Base-by-base conservation (phyloP, 2,888 invertebrate genomes). In the Sinhomidia bicolor region DNA sequence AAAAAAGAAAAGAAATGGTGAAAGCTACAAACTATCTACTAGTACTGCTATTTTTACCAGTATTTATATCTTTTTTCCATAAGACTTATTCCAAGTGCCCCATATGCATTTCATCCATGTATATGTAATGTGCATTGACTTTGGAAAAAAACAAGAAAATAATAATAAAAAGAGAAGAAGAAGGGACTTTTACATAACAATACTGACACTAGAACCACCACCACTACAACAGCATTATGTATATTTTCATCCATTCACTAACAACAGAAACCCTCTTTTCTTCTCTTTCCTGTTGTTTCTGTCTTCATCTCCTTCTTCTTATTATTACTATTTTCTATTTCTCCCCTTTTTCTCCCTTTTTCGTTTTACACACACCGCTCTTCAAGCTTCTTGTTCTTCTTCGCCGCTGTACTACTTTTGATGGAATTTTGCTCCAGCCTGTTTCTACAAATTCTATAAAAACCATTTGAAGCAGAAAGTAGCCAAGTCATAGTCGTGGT, bases 401-500 rank as follows among this genome's bases (percentile, higher is more conserved):
- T 23, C 71, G 71, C 10, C 71, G 68, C n/a, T n/a, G n/a, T n/a
- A n/a, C n/a, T 41, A 36, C 36, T 71, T 71, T 23, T 62, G 62
- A 84, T 76, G 76, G 76, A 78, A 78, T 85, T 85, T 85, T 10
- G 60, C n/a, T n/a, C n/a, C n/a, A n/a, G n/a, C 60, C 36, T 41
- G 44, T 74, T 74, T 76, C 68, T 60, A 44, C 41, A 44, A 81
- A 89, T 86, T 81, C 84, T 71, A 47, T 60, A 71, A 71, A 83
- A 89, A 85, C 82, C 86, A 83, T 88, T 86, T 62, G 36, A 76
- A 78, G 54, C 29, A 60, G 60, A 84, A n/a, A 84, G 26, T 74
- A 74, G 74, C 47, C 74, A 74, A 74, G 74, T 74, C 23, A 47
- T 47, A 74, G 74, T 47, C 47, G 74, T 32, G 12, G 26, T 20